Evolutionary conservation across 2,797 vertebrate genomes (phyloP), one percentile per base, ranked within the genome.

Genomic region (Paramormyrops hopkinsi): DNA sequence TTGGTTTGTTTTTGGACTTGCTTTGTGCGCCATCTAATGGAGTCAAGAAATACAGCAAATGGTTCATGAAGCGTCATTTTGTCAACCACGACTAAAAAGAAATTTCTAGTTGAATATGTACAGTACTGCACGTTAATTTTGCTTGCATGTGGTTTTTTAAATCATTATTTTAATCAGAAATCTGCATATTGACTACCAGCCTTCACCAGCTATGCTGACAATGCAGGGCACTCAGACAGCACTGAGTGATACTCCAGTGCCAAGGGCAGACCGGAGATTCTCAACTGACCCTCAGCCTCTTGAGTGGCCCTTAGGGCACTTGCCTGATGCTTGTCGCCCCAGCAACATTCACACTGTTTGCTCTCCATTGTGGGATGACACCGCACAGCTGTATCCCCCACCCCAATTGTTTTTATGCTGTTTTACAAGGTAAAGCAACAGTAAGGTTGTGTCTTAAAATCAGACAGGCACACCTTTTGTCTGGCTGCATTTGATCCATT

Each of bases 291-390:
- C 19, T 85, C 79, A 33, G 88, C 17, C 82, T 85, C 79, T 22
- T 50, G 59, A 19, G 41, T 5, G 46, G 48, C 48, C 79, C 37
- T 50, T n/a, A 89, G 82, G 82, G 25, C 14, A 41, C 44, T 59
- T 5, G 25, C n/a, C 46, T 22, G 59, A 22, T 73, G 88, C 19
- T 53, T 73, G 59, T 69, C 22, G 9, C 46, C n/a, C 22, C 53
- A 9, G 76, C 41, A 48, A 65, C 3, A 54, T n/a, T 59, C 11
- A 29, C 53, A 19, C 88, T 89, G 76, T 86, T 73, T 51, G 19
- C 25, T 7, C 46, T 86, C 88, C 33, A 86, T 69, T 37, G 59
- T 41, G 54, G 82, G 44, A 89, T 86, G 83, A 89, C 82, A 51
- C 82, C 41, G 83, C 56, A 19, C 19, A 37, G 17, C 83, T 25